Evolutionary conservation across 2,888 invertebrate genomes (phyloP), one percentile per base, ranked within the genome.

Genomic region (Macrosoma leucophasiata): DNA sequence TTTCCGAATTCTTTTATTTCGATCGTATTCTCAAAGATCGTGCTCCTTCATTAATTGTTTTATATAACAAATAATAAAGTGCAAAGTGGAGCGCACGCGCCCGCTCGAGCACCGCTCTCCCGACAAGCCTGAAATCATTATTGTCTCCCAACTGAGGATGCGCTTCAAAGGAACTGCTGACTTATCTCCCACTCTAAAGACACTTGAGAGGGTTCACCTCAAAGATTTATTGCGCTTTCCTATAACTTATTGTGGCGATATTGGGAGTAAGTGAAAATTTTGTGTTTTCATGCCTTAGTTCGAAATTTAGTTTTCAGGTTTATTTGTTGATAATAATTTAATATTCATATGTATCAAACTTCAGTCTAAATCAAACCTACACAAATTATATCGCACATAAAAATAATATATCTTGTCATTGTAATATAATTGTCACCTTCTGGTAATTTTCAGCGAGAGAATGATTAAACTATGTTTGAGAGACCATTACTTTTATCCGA

Each of bases 161-260:
- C 67, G 70, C 69, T 67, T 77, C 74, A 78, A 79, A 78, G 76
- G 76, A 77, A 76, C 63, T 74, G 78, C 79, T 77, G 77, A 78
- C 69, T 69, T 64, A 43, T 43, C 36, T 38, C 25, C 58, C 55
- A 55, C 59, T 59, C 59, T 51, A 55, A 49, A 54, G 58, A 57
- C 55, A 57, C 58, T 59, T 52, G 58, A 62, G 56, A 58, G 54
- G 55, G 52, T 62, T 66, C 60, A 59, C n/a, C 58, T 61, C 61
- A 34, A 30, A 25, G 24, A 33, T 69, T 67, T 76, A 76, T 75
- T 79, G 70, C 74, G 59, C 64, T 68, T 70, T 67, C 52, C 55
- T 58, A 22, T 17, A 17, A 17, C 17, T 17, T 5, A 17, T 17
- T 17, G 17, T 5, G 17, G 4, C n/a, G n/a, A 18, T 13, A 12